Evolutionary conservation across 2,113 vertebrate species (phyloP).

Genomic region (Merops nubicus): DNA sequence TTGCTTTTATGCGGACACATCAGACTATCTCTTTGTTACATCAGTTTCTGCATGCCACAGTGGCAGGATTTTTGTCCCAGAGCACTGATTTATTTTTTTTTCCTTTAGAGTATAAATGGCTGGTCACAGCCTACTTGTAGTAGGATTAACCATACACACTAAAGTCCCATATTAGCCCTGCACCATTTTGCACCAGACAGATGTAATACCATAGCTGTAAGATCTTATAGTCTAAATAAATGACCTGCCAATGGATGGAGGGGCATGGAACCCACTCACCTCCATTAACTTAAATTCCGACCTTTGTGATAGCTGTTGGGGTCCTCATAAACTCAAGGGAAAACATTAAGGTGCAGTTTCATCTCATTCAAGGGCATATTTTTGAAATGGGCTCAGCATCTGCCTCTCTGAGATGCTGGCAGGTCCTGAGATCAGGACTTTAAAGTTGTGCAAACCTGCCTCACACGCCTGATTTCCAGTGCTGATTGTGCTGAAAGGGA

Average conservation of each 20-base stretch:
- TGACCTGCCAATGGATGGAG: background rate
- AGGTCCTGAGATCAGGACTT: background rate
- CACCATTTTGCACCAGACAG: background rate
- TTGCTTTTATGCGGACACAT: background rate
- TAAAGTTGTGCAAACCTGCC: background rate
- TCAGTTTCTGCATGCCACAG: background rate
- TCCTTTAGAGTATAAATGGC: background rate
- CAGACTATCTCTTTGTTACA: background rate
- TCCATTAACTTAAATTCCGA: background rate
- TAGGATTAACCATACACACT: background rate
- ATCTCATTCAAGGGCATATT: background rate
- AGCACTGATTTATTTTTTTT: background rate
- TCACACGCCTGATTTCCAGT: background rate
- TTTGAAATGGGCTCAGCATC: background rate
- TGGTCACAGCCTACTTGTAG: background rate
- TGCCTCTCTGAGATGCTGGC: background rate
- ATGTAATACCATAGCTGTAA: background rate
- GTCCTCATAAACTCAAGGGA: background rate
- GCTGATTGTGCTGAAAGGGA: background rate
- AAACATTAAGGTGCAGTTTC: background rate
- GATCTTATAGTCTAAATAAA: background rate
- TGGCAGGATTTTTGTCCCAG: background rate
- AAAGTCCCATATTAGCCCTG: background rate
- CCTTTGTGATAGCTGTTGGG: background rate
- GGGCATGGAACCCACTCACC: fast-evolving